These are phyloP conservation scores for Drosophila nigrodunni DNA, from an alignment of 1,140 invertebrate genomes.

Conservation along the genomic window DNA sequence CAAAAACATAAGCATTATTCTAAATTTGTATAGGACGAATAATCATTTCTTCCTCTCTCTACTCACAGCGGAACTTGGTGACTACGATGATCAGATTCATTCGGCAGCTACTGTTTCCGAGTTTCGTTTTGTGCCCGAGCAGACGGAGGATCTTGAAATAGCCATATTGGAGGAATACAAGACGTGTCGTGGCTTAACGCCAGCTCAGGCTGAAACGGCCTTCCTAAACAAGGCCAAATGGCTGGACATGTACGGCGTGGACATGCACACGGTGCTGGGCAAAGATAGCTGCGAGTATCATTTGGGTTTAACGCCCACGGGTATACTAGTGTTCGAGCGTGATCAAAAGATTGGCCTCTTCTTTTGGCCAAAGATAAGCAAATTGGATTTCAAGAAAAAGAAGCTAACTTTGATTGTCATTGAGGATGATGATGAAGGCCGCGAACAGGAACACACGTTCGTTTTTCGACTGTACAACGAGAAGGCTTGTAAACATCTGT, in stretches of 20 bases:
- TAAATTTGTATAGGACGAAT: too few relatives aligned
- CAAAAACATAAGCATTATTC: too few relatives aligned
- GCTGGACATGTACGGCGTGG: constrained; percentile 98
- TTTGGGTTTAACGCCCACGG: constrained; percentile 98
- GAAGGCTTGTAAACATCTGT: constrained; percentile 99
- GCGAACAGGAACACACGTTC: constrained; percentile 97
- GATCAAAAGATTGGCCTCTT: constrained; percentile 98
- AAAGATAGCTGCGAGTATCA: constrained; percentile 98
- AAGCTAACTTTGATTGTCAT: constrained; percentile 97
- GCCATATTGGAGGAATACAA: constrained; percentile 96
- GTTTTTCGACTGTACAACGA: constrained; percentile 96
- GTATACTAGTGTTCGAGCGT: constrained; percentile 98
- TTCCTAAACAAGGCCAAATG: constrained; percentile 98
- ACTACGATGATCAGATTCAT: constrained; percentile 96
- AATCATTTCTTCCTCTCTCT: neutral
- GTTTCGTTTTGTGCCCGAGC: constrained; percentile 97
- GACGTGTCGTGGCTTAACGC: constrained; percentile 92
- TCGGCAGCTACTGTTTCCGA: constrained; percentile 98
- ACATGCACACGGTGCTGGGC: constrained; percentile 97
- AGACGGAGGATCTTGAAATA: constrained; percentile 97
- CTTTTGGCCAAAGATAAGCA: constrained; percentile 98
- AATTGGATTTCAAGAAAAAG: constrained; percentile 98
- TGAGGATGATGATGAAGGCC: constrained; percentile 97
- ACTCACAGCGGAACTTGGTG: constrained; percentile 95
- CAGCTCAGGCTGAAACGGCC: constrained; percentile 96